Evolutionary conservation across 2,888 invertebrate genomes (phyloP).

Genomic region (Pammene fasciana): DNA sequence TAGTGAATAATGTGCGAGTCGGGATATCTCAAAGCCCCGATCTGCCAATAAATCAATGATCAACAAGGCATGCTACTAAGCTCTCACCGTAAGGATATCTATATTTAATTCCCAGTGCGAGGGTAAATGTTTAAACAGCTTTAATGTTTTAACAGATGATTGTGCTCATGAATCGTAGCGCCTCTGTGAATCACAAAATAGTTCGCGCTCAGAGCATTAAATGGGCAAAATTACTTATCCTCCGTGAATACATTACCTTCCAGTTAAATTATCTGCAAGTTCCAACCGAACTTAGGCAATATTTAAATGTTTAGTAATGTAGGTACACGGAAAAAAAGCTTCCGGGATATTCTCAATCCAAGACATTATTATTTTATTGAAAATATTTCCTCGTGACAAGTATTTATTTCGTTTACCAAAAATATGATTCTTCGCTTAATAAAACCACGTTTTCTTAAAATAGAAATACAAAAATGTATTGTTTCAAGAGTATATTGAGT

Average conservation of each 20-base stretch:
- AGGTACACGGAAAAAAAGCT: too few species aligned
- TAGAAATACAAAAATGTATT: too few species aligned
- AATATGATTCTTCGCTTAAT: too few species aligned
- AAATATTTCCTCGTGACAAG: too few species aligned
- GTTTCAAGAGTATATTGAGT: too few species aligned
- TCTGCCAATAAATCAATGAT: constrained; percentile 74
- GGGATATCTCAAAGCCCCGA: constrained; percentile 67
- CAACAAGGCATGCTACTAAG: constrained; percentile 54
- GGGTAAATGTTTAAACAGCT: constrained; percentile 32
- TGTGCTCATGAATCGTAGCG: constrained; percentile 26
- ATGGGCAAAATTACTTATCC: constrained; percentile 32
- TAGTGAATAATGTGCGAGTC: constrained; percentile 70
- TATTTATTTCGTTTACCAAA: too few species aligned
- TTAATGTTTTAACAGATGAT: constrained; percentile 37
- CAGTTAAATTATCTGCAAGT: constrained; percentile 20
- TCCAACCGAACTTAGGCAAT: background rate
- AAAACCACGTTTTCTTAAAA: too few species aligned
- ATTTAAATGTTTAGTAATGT: constrained; percentile 6
- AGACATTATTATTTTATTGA: too few species aligned
- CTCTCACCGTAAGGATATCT: constrained; percentile 27
- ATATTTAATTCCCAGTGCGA: constrained; percentile 31
- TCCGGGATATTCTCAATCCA: too few species aligned
- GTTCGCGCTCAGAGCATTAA: constrained; percentile 26
- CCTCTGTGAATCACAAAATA: constrained; percentile 39
- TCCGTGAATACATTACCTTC: constrained; percentile 32